Conservation (phyloP, 2,797 vertebrate genomes). For the Ctenochaetus hawaiiensis region DNA sequence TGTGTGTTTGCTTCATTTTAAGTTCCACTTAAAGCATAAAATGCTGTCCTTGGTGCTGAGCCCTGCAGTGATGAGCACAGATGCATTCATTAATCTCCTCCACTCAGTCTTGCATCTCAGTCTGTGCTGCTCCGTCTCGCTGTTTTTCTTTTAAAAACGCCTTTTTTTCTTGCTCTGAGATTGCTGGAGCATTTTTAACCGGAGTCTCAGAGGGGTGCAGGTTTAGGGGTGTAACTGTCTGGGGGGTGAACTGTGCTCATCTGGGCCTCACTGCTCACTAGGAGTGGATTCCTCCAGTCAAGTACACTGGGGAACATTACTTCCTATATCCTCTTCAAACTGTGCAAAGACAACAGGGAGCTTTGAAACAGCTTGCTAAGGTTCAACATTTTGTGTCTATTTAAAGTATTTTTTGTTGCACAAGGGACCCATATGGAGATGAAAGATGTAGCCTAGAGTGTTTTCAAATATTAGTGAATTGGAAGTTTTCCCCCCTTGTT, state of each 20-base stretch:
- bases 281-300: conserved; percentile 17
- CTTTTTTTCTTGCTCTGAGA: conserved; percentile 19
- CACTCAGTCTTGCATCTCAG: background rate
- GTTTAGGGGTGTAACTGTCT: conserved; percentile 31
- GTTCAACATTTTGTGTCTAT: conserved; percentile 52
- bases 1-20: conserved; percentile 7
- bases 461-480: conserved; percentile 57
- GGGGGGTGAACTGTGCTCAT: too few relatives aligned
- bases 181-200: conserved; percentile 45
- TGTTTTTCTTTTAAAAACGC: conserved; percentile 19
- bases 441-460: conserved; percentile 54
- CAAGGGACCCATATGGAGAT: conserved; percentile 43
- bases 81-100: conserved; percentile 34
- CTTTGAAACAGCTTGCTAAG: conserved; percentile 31
- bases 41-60: conserved; percentile 35
- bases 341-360: conserved; percentile 48
- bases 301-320: conserved; percentile 21
- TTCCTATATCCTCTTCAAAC: conserved; percentile 34
- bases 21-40: conserved; percentile 42
- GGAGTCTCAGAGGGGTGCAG: conserved; percentile 25
- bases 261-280: too few relatives aligned
- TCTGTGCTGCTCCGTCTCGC: conserved; percentile 22
- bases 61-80: conserved; percentile 23
- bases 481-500: conserved; percentile 18
- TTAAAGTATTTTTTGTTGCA: conserved; percentile 50